phyloP scores from a whole-genome alignment of 2,797 vertebrate species.

The Platalea minor region DNA sequence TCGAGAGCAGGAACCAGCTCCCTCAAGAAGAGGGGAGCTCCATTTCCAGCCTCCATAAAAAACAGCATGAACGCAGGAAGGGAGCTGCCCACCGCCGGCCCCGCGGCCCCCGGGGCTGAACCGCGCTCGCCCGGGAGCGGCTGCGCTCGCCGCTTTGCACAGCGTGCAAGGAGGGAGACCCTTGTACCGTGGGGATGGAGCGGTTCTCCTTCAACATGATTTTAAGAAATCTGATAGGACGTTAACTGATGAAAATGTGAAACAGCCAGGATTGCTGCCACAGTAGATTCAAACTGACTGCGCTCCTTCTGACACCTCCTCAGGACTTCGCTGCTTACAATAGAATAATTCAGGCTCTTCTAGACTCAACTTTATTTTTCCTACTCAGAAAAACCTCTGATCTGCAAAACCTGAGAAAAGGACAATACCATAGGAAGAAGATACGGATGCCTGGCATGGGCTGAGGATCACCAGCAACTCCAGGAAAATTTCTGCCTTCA shows the following conservation, averaged over 20 bases:
- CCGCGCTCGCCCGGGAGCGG: no score
- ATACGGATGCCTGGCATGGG: background rate
- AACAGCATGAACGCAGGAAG: no score
- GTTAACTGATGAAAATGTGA: background rate
- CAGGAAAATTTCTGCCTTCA: conserved; percentile 34
- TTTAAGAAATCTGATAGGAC: background rate
- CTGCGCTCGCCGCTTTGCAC: fast-evolving
- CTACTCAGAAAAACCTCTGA: background rate
- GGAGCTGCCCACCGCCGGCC: background rate
- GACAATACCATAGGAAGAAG: background rate
- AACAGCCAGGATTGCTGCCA: background rate
- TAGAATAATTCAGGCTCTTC: background rate
- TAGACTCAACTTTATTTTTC: background rate
- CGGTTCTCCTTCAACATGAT: background rate
- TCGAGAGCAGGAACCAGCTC: background rate
- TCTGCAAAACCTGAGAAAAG: background rate
- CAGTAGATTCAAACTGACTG: background rate
- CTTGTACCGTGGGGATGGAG: background rate
- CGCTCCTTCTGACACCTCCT: background rate
- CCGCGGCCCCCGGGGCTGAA: background rate
- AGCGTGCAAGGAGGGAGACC: background rate
- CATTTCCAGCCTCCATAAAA: background rate
- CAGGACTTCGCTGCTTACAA: background rate
- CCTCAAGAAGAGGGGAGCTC: background rate
- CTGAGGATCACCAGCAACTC: conserved; percentile 10